Percentiles rank a stretch among this genome's conserved stretches.
phyloP scores from a whole-genome alignment of 2,888 invertebrate genomes.

The Junonia oenone region DNA sequence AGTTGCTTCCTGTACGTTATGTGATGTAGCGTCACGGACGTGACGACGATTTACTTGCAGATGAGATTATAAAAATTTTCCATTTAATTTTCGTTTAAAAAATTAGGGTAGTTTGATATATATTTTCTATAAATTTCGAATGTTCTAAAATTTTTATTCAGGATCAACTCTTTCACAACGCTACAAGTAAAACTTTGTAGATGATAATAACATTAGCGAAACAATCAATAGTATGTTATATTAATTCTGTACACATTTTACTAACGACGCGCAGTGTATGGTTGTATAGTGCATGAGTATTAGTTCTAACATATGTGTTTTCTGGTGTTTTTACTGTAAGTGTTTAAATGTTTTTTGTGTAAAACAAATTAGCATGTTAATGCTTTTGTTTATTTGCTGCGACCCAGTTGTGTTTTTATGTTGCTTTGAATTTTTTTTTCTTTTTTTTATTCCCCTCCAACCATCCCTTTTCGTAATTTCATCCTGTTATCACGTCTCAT shows the following conservation, averaged over 20 bases:
- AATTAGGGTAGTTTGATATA: too few relatives aligned
- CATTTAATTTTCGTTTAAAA: too few relatives aligned
- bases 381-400: conserved; percentile 70
- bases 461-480: conserved; percentile 25
- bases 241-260: conserved; percentile 1
- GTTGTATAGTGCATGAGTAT: conserved; percentile 23
- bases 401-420: conserved; percentile 61
- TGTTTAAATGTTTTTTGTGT: conserved; percentile 31
- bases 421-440: conserved; percentile 71
- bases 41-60: too few relatives aligned
- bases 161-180: conserved; percentile 29
- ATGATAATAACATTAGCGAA: neutral
- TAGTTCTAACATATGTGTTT: conserved; percentile 47
- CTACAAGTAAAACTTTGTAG: neutral
- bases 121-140: too few relatives aligned
- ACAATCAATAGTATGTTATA: neutral
- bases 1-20: conserved; percentile 27
- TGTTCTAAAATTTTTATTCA: neutral
- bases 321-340: conserved; percentile 30
- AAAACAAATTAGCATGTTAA: conserved; percentile 34
- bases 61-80: too few relatives aligned
- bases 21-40: too few relatives aligned
- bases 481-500: neutral
- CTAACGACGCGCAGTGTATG: conserved; percentile 25
- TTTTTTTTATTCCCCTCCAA: conserved; percentile 45